phyloP scores from a whole-genome alignment of 1,140 invertebrate genomes.

The Lysiphlebus fabarum region DNA sequence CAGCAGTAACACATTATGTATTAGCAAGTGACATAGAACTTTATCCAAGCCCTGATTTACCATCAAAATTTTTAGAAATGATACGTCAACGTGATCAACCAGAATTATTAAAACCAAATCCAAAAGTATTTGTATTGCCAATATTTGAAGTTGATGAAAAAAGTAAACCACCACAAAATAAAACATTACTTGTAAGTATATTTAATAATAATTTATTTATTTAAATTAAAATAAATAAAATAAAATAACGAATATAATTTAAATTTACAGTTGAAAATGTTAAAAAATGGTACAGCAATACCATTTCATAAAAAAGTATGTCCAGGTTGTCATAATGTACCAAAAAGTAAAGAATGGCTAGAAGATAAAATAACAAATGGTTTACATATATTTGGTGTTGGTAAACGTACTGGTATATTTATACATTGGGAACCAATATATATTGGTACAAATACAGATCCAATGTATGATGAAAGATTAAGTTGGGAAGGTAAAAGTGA shows the following conservation, averaged over 20 bases:
- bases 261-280: constrained; percentile 62
- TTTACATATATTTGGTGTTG: constrained; percentile 78
- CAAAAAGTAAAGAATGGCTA: constrained; percentile 80
- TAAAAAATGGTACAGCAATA: constrained; percentile 74
- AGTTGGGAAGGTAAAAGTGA: constrained; percentile 89
- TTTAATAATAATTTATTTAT: constrained; percentile 15
- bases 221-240: neutral
- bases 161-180: constrained; percentile 68
- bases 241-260: constrained; percentile 10
- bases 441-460: constrained; percentile 81
- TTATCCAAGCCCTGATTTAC: constrained; percentile 78
- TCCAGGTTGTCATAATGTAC: constrained; percentile 83
- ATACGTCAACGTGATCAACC: constrained; percentile 66
- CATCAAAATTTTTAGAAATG: constrained; percentile 77
- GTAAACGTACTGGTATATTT: constrained; percentile 74
- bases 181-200: constrained; percentile 63
- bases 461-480: constrained; percentile 82
- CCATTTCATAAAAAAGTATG: constrained; percentile 90
- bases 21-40: constrained; percentile 85
- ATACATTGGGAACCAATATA: constrained; percentile 89
- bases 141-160: constrained; percentile 81
- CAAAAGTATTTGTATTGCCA: constrained; percentile 76
- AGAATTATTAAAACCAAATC: constrained; percentile 64
- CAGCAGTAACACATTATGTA: constrained; percentile 77
- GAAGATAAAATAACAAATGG: constrained; percentile 64